phyloP scores from a whole-genome alignment of 2,113 vertebrate genomes.

The Laterallus jamaicensis region DNA sequence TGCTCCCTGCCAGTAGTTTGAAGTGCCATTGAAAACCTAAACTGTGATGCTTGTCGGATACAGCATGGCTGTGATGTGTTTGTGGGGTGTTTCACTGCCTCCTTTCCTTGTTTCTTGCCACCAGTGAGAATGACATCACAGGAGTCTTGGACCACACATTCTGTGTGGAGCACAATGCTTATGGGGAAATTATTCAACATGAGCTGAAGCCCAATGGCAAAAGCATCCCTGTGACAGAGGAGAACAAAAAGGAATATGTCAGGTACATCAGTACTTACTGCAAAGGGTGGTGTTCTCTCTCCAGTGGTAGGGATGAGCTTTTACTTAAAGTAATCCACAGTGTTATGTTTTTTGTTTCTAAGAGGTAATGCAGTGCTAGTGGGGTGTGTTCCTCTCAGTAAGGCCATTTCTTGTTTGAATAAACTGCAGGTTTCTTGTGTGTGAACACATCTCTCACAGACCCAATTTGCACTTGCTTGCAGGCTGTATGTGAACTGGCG shows the following conservation, averaged over 20 bases:
- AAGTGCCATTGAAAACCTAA: neutral
- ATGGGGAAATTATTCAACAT: constrained; percentile 97
- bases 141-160: constrained; percentile 98
- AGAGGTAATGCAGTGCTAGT: neutral
- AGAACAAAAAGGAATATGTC: constrained; percentile 98
- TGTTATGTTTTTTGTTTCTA: neutral
- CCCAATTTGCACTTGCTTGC: constrained; percentile 10
- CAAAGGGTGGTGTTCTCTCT: neutral
- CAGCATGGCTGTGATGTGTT: neutral
- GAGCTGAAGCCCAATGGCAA: constrained; percentile 99
- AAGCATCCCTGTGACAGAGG: constrained; percentile 93
- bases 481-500: constrained; percentile 99
- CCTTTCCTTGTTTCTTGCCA: neutral
- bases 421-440: neutral
- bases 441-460: constrained; percentile 8
- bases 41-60: neutral
- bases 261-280: constrained; percentile 65
- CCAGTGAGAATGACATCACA: constrained; percentile 97
- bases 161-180: constrained; percentile 97
- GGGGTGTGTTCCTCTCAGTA: neutral
- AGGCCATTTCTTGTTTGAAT: neutral
- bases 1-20: neutral
- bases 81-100: neutral
- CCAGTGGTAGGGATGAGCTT: accelerated
- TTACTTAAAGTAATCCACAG: too few species aligned